phyloP scores from a whole-genome alignment of 1,140 invertebrate genomes.

The Magallana ariakensis region DNA sequence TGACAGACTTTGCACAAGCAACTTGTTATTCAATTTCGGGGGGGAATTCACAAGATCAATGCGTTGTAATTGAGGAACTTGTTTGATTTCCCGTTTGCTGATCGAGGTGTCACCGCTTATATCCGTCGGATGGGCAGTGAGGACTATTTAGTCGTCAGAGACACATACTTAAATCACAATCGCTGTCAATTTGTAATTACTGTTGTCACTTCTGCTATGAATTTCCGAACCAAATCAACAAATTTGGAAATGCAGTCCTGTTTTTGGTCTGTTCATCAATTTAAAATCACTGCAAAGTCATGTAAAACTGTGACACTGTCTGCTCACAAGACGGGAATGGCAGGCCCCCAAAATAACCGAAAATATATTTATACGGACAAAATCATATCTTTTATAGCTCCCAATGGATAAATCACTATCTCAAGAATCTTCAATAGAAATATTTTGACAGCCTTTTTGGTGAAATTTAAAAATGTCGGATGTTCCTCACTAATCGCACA shows the following conservation, averaged over 20 bases:
- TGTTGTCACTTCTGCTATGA: slow-evolving; percentile 18
- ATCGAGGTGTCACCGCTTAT: slow-evolving; percentile 8
- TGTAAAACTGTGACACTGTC: background rate
- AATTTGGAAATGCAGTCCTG: slow-evolving; percentile 21
- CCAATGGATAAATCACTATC: slow-evolving; percentile 1
- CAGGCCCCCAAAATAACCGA: background rate
- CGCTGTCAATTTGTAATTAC: slow-evolving; percentile 33
- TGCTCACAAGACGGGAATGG: background rate
- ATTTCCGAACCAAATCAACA: slow-evolving; percentile 20
- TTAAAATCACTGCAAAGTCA: slow-evolving; percentile 14
- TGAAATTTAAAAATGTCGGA: background rate
- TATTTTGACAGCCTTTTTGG: slow-evolving; percentile 1
- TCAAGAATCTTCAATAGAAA: slow-evolving; percentile 6
- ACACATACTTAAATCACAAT: slow-evolving; percentile 37
- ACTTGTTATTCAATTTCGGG: slow-evolving; percentile 27
- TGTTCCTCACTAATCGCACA: background rate
- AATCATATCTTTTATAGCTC: background rate
- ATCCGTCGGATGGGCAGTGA: slow-evolving; percentile 7
- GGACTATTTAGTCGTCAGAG: slow-evolving; percentile 15
- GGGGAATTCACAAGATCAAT: slow-evolving; percentile 12
- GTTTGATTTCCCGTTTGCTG: background rate
- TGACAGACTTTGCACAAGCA: background rate
- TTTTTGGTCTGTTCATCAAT: background rate
- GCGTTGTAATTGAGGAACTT: slow-evolving; percentile 26
- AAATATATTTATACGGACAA: background rate